Evolutionary conservation across 1,140 invertebrate genomes (phyloP).

Genomic region (Uloborus diversus): DNA sequence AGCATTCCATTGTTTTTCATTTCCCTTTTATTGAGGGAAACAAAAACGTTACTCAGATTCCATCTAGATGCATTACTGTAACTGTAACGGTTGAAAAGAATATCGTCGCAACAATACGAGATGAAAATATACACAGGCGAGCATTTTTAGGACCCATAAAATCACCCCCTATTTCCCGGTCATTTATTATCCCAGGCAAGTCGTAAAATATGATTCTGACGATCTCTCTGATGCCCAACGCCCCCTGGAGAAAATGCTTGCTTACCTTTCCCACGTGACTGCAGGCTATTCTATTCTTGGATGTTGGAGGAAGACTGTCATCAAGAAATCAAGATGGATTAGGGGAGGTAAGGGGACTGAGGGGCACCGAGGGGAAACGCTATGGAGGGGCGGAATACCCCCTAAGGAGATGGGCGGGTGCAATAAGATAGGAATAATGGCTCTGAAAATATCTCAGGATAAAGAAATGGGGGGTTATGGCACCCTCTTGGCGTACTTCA

Average conservation of each 20-base stretch:
- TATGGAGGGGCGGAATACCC: slow-evolving; percentile 10
- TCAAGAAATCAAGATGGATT: slow-evolving; percentile 49
- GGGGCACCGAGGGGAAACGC: slow-evolving; percentile 1
- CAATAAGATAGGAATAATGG: slow-evolving; percentile 11
- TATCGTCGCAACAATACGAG: slow-evolving; percentile 43
- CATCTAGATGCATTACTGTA: neutral
- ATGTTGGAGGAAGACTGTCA: slow-evolving; percentile 37
- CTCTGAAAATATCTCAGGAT: slow-evolving; percentile 19
- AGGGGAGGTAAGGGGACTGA: neutral
- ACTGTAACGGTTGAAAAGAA: neutral
- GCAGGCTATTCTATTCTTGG: neutral
- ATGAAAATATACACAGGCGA: slow-evolving; percentile 6
- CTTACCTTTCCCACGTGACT: neutral
- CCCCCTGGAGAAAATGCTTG: neutral
- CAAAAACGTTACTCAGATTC: too few relatives aligned
- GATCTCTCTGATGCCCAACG: neutral
- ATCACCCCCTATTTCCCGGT: slow-evolving; percentile 15
- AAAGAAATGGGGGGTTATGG: slow-evolving; percentile 32
- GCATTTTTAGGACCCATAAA: slow-evolving; percentile 54
- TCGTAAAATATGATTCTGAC: slow-evolving; percentile 52
- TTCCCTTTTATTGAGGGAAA: too few relatives aligned
- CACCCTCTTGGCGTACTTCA: slow-evolving; percentile 46
- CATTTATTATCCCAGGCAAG: slow-evolving; percentile 43
- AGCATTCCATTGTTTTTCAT: too few relatives aligned
- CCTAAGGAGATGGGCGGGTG: slow-evolving; percentile 15